These are phyloP conservation scores for Centroberyx gerrardi DNA, from an alignment of 2,797 vertebrate genomes.

Conservation along the genomic window DNA sequence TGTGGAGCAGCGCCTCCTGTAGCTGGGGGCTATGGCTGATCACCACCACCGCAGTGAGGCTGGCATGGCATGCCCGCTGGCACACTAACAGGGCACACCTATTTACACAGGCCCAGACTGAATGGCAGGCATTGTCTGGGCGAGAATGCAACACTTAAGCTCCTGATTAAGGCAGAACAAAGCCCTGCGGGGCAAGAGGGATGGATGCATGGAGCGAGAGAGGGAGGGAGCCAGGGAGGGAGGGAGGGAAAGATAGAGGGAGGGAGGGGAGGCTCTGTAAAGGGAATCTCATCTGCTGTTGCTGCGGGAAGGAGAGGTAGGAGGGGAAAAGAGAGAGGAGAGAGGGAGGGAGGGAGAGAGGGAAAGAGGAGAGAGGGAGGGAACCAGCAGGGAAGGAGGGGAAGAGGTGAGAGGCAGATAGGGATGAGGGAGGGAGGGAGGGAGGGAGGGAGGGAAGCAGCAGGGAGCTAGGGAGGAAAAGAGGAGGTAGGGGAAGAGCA, in stretches of 20 bases:
- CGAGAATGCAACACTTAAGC: constrained; percentile 84
- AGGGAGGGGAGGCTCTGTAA: constrained; percentile 60
- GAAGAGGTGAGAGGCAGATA: constrained; percentile 21
- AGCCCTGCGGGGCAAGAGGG: constrained; percentile 77
- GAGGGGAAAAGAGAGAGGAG: constrained; percentile 28
- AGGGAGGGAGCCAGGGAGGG: constrained; percentile 45
- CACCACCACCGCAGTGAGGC: constrained; percentile 66
- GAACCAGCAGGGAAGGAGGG: constrained; percentile 34
- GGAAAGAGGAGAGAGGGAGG: constrained; percentile 26
- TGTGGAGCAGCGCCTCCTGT: constrained; percentile 63
- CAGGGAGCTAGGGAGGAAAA: constrained; percentile 42
- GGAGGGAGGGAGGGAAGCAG: constrained; percentile 30
- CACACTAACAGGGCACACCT: constrained; percentile 81
- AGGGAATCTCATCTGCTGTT: constrained; percentile 73
- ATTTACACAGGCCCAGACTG: constrained; percentile 81
- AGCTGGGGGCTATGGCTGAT: constrained; percentile 71
- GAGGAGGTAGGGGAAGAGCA: constrained; percentile 38
- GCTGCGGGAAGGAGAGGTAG: constrained; percentile 59
- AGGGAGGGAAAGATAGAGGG: constrained; percentile 54
- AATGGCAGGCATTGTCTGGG: constrained; percentile 81
- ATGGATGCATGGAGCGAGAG: constrained; percentile 66
- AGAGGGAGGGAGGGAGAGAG: constrained; percentile 29
- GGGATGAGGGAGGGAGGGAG: constrained; percentile 21
- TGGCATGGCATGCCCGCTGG: constrained; percentile 78
- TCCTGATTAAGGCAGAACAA: constrained; percentile 84